Conservation (phyloP, 2,888 invertebrate species). For the Eudemis profundana region DNA sequence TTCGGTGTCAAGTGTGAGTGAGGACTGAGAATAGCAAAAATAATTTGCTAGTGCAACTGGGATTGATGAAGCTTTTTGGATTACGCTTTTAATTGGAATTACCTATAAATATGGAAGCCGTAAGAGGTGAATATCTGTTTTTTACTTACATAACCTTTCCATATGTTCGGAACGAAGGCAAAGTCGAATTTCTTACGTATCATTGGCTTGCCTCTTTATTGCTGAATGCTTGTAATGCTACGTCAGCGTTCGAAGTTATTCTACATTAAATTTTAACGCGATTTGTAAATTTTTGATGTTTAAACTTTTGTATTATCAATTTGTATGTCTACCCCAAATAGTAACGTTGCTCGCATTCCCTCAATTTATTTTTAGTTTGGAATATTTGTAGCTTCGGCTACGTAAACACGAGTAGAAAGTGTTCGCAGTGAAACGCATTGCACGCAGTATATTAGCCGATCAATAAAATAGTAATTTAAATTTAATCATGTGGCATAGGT, state of each 20-base stretch:
- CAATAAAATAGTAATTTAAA: constrained; percentile 7
- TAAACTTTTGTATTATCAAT: constrained; percentile 1
- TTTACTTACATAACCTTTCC: constrained; percentile 67
- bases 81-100: constrained; percentile 50
- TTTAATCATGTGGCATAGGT: constrained; percentile 4
- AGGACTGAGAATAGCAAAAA: constrained; percentile 23
- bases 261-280: background rate
- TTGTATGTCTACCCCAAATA: constrained; percentile 31
- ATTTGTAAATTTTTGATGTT: background rate
- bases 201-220: constrained; percentile 19
- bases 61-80: constrained; percentile 47
- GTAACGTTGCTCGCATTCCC: constrained; percentile 11
- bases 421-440: background rate
- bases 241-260: constrained; percentile 8
- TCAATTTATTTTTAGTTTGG: constrained; percentile 21
- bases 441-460: background rate
- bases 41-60: constrained; percentile 23
- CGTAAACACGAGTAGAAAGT: background rate
- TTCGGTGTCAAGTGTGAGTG: constrained; percentile 34
- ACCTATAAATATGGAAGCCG: constrained; percentile 73
- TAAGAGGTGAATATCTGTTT: constrained; percentile 66
- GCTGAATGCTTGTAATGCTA: constrained; percentile 11
- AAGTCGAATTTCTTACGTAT: constrained; percentile 36
- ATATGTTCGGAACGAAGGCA: constrained; percentile 47
- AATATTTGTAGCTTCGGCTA: constrained; percentile 3